A percentile compares a stretch with the other conserved stretches of the same genome.
These are phyloP conservation scores for Hylomyscus alleni DNA, from an alignment of 2,797 vertebrate species.

Conservation along the genomic window DNA sequence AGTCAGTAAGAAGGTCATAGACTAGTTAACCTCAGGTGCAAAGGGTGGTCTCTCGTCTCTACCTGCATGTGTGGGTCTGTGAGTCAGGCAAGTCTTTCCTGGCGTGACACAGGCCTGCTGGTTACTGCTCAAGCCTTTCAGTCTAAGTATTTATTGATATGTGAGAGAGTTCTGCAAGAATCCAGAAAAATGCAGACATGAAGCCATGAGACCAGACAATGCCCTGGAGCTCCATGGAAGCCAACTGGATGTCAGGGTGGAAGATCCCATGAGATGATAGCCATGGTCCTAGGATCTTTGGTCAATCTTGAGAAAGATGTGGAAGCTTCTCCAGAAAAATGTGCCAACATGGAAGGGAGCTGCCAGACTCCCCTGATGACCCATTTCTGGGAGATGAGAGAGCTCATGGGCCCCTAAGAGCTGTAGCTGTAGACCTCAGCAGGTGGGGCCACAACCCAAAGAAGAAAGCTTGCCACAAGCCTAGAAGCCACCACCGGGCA, in stretches of 20 bases:
- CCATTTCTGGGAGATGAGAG: neutral
- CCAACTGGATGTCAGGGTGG: neutral
- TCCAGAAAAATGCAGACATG: neutral
- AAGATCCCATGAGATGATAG: neutral
- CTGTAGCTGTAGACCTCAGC: neutral
- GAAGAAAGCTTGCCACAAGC: constrained; percentile 54
- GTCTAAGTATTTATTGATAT: neutral
- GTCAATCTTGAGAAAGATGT: neutral
- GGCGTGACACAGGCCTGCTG: neutral
- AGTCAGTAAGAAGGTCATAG: rapidly evolving
- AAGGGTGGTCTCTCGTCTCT: rapidly evolving
- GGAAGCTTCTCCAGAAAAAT: neutral
- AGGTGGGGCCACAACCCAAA: neutral
- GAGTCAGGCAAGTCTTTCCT: neutral
- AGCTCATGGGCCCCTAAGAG: neutral
- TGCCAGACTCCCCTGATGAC: neutral
- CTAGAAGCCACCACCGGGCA: neutral
- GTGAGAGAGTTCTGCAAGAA: neutral
- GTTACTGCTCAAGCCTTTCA: neutral
- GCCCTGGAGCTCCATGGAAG: neutral
- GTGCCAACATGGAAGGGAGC: neutral
- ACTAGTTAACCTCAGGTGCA: neutral
- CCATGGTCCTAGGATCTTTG: neutral
- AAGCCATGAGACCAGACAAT: rapidly evolving
- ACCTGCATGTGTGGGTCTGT: rapidly evolving